Evolutionary conservation across 1,140 invertebrate genomes (phyloP).

Genomic region (Megathymus violae): DNA sequence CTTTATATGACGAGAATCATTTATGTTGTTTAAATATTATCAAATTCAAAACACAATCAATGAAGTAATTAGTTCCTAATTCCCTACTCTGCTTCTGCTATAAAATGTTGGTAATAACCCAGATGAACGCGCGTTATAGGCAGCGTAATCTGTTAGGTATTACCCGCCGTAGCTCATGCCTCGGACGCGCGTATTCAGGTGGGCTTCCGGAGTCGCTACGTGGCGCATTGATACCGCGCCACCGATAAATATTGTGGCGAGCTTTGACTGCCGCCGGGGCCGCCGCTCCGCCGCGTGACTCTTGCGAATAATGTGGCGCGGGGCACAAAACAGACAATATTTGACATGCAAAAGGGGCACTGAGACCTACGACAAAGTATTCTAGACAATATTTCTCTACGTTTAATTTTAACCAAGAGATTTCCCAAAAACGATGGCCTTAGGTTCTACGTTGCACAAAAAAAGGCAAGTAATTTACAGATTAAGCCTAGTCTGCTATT

Average conservation of each 20-base stretch:
- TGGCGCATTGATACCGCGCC: constrained; percentile 71
- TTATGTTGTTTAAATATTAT: no score
- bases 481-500: constrained; percentile 26
- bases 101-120: no score
- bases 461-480: constrained; percentile 29
- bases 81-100: no score
- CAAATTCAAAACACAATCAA: no score
- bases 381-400: constrained; percentile 28
- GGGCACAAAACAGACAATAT: constrained; percentile 30
- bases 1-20: no score
- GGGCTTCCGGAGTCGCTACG: constrained; percentile 77
- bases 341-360: constrained; percentile 27
- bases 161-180: constrained; percentile 41
- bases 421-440: constrained; percentile 9
- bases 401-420: constrained; percentile 8
- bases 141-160: no score
- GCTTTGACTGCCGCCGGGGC: constrained; percentile 65
- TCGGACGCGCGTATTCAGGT: constrained; percentile 52
- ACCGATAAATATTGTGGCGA: constrained; percentile 81
- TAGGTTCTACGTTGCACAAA: neutral
- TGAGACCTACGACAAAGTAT: constrained; percentile 24
- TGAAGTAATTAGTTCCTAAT: no score
- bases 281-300: constrained; percentile 40
- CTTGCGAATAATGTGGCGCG: constrained; percentile 30
- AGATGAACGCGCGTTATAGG: no score